phyloP scores from a whole-genome alignment of 2,113 vertebrate genomes.

The Neodontobutis hainanensis region DNA sequence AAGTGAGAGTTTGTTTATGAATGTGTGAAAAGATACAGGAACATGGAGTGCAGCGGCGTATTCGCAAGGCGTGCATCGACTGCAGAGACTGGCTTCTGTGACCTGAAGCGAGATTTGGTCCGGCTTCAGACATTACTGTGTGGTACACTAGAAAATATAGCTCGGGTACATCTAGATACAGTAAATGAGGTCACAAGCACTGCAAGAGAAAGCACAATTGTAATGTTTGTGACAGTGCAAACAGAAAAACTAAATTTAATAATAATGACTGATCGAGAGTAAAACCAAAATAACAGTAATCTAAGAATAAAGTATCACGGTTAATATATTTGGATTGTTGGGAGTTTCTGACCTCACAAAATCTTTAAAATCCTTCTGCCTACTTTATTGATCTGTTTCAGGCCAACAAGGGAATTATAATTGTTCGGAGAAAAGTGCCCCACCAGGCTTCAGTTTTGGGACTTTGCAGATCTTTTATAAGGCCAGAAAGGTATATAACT shows the following conservation, averaged over 20 bases:
- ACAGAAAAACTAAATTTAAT: background rate
- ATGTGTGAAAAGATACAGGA: constrained; percentile 13
- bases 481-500: too few species aligned
- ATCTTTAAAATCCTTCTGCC: background rate
- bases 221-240: background rate
- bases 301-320: too few species aligned
- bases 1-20: constrained; percentile 21
- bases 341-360: background rate
- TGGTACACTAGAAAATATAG: constrained; percentile 21
- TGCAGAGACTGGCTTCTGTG: constrained; percentile 1
- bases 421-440: background rate
- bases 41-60: constrained; percentile 12
- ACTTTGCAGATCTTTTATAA: background rate
- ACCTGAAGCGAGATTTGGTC: constrained; percentile 5
- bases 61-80: constrained; percentile 16
- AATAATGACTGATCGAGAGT: too few species aligned
- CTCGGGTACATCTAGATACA: background rate
- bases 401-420: background rate
- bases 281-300: too few species aligned
- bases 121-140: constrained; percentile 16
- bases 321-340: too few species aligned
- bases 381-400: background rate
- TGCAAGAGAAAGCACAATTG: constrained; percentile 3
- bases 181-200: background rate
- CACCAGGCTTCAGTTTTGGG: too few species aligned